Conservation (phyloP, 2,113 vertebrate species). For the Triplophysa rosa region DNA sequence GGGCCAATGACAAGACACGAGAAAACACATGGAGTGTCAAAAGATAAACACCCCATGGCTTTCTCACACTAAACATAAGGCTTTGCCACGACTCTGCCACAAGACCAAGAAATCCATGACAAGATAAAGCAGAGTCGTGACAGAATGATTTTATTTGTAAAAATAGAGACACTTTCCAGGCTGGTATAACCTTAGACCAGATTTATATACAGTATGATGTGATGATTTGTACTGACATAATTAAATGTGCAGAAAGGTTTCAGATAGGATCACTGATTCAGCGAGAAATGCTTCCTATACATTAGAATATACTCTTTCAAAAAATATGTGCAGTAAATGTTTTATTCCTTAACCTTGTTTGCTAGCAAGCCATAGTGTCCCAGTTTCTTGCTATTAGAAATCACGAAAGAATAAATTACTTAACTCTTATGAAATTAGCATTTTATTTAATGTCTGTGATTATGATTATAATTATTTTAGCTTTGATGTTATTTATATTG, state of each 20-base stretch:
- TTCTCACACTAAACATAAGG: no score
- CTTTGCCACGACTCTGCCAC: no score
- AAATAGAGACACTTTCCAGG: neutral
- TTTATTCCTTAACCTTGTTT: neutral
- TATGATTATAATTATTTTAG: neutral
- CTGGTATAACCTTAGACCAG: neutral
- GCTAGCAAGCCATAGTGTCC: neutral
- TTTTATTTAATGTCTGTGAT: slow-evolving; percentile 9
- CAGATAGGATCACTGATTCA: neutral
- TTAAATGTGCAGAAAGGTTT: neutral
- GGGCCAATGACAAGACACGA: no score
- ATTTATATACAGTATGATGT: neutral
- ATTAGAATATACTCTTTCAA: neutral
- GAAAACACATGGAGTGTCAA: no score
- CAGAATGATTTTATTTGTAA: neutral
- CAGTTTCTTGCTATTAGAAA: slow-evolving; percentile 9
- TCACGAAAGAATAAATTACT: neutral
- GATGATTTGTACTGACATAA: neutral
- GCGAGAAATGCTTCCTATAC: no score
- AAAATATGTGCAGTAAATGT: neutral
- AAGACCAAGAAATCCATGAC: no score
- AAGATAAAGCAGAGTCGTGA: no score
- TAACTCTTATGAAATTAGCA: slow-evolving; percentile 6
- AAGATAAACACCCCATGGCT: no score
- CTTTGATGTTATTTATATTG: slow-evolving; percentile 22